Conservation (phyloP, 2,113 vertebrate species). For the Brienomyrus brachyistius region DNA sequence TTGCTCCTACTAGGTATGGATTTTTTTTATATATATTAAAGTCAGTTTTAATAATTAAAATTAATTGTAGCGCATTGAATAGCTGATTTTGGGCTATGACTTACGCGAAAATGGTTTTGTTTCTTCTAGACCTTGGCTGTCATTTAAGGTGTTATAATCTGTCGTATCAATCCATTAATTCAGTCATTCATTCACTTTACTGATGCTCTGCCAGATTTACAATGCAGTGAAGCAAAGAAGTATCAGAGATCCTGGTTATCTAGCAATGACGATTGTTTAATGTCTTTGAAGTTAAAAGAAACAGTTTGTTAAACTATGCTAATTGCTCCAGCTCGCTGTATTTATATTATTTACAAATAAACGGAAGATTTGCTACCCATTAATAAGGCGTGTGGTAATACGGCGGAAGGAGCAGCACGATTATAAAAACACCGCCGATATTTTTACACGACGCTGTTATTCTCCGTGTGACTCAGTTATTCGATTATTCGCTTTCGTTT, state of each 20-base stretch:
- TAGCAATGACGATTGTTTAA: neutral
- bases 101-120: neutral
- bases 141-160: neutral
- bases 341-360: too few species aligned
- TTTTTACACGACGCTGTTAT: neutral
- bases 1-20: conserved; percentile 81
- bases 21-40: neutral
- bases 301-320: neutral
- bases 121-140: neutral
- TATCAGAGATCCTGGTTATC: neutral
- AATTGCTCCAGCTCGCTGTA: neutral
- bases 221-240: neutral
- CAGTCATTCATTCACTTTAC: neutral
- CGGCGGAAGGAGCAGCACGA: too few species aligned
- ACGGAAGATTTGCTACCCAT: neutral
- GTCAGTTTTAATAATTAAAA: neutral
- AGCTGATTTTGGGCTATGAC: neutral
- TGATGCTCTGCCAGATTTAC: neutral
- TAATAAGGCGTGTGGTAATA: neutral
- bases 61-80: neutral
- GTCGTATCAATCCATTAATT: neutral
- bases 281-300: neutral
- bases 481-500: neutral
- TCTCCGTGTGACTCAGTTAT: neutral
- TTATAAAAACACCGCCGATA: too few species aligned